Evolutionary conservation across 2,888 invertebrate genomes (phyloP), one percentile per base, ranked within the genome.

Genomic region (Macaria notata): DNA sequence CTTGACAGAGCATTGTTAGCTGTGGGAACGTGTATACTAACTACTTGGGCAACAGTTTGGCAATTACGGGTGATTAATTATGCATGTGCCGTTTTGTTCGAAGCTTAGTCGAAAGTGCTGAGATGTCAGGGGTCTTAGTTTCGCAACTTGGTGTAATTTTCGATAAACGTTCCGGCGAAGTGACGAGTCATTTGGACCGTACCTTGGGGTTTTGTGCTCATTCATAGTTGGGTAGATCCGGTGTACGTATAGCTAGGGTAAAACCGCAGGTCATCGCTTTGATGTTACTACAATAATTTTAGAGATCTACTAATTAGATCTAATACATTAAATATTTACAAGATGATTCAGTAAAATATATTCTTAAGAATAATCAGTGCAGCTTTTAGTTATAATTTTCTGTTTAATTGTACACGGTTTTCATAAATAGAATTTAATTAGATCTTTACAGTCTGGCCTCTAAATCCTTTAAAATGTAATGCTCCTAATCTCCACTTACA

Each of bases 21-120:
- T 62, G 61, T 62, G 65, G 56, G 62, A 61, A 62, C 47, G 49
- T 57, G 19, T 59, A 46, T 59, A 53, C 41, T 3, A n/a, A 5
- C 8, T 44, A 56, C 56, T 56, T 64, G 59, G 62, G 63, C 59
- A 59, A 51, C 59, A 55, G 65, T 61, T 57, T 55, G 46, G 49
- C 59, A 67, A 63, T 65, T 63, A 62, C 51, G 49, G 45, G 43
- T 54, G 58, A 63, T 63, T 65, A 67, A 65, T 57, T 61, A 57
- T 65, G 53, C 56, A 65, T 56, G 61, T 59, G 54, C 59, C 48
- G 63, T 49, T 55, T 61, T 50, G 48, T 42, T 33, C 48, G 30
- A 44, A 44, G 33, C 44, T 51, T 45, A 48, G 42, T 51, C 31
- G 46, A 55, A 49, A 57, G 46, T 49, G 61, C 51, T 57, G 56